Base-by-base conservation (phyloP, 2,797 vertebrate species). In the Gila robusta region DNA sequence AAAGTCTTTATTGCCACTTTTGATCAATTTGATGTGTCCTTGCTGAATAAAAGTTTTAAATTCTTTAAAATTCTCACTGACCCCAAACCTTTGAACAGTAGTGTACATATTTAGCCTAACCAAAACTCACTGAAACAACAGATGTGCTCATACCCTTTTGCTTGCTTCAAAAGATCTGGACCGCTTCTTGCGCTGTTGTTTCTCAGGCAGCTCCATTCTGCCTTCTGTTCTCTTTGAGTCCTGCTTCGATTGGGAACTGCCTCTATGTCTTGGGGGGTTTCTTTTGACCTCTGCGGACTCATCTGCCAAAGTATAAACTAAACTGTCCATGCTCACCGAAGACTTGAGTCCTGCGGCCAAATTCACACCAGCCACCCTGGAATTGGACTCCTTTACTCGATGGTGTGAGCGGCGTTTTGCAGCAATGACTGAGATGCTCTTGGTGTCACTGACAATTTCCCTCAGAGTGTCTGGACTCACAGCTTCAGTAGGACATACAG, bases 391-490 rank as follows among this genome's bases (percentile, higher is more conserved):
- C 5, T 73, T 76, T 19, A 54, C 87, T 1, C 87, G 89, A 0
- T 86, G 91, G 73, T 85, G 91, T 56, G 87, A 93, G 17, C 85
- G 83, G 3, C 87, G 49, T 67, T 86, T 89, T 76, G 93, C 93
- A 0, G 94, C 93, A 0, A 94, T 84, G 64, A 93, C 88, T 4
- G 94, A 85, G 6, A 95, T 95, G 89, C 87, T 92, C 87, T 93
- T 94, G 64, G 94, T 96, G 87, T 90, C 88, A 4, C 23, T 73
- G 1, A 85, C 90, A 54, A 93, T 94, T 91, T 94, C 91, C 83
- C 88, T 84, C 81, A 91, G 89, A 41, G 85, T 90, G 56, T 92
- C 91, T 14, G 82, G 67, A 1, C 87, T 93, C 82, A 88, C 86
- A 5, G 83, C 72, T 82, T 83, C 81, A 88, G 54, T 23, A 26